These are phyloP conservation scores for Eucidaris tribuloides DNA, from an alignment of 35 echinoderm and acorn worm genomes.

Conservation along the genomic window DNA sequence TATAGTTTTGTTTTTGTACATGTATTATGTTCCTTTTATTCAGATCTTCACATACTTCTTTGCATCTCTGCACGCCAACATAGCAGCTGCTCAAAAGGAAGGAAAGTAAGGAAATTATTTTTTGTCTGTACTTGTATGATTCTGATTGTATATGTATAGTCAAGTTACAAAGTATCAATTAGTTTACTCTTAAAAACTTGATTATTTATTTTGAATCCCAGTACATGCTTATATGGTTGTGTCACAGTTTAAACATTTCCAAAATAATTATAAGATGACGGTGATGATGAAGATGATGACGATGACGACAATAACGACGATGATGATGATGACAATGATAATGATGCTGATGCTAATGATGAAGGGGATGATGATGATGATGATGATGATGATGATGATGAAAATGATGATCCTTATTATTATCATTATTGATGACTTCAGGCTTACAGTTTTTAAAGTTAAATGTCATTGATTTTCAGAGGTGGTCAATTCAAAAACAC, in stretches of 20 bases:
- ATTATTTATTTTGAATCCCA: neutral
- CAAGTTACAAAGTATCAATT: neutral
- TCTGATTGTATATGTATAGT: neutral
- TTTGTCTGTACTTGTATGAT: neutral
- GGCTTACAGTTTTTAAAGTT: neutral
- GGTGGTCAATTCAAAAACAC: neutral
- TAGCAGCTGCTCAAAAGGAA: constrained; percentile 85
- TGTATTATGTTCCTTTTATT: neutral
- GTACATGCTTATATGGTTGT: neutral
- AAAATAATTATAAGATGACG: neutral
- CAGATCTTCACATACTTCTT: constrained; percentile 93
- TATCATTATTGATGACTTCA: neutral
- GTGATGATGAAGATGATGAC: neutral
- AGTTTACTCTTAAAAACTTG: neutral
- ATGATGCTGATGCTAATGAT: neutral
- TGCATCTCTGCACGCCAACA: constrained; percentile 61
- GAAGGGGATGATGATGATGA: neutral
- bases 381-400: neutral
- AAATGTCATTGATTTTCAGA: neutral
- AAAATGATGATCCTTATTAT: neutral
- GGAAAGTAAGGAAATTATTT: constrained; percentile 64
- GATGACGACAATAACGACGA: too few species aligned
- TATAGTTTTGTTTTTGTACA: too few species aligned
- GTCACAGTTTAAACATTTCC: neutral
- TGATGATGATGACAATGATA: too few species aligned